Conservation (phyloP, 1,140 invertebrate species). For the Cherax destructor region DNA sequence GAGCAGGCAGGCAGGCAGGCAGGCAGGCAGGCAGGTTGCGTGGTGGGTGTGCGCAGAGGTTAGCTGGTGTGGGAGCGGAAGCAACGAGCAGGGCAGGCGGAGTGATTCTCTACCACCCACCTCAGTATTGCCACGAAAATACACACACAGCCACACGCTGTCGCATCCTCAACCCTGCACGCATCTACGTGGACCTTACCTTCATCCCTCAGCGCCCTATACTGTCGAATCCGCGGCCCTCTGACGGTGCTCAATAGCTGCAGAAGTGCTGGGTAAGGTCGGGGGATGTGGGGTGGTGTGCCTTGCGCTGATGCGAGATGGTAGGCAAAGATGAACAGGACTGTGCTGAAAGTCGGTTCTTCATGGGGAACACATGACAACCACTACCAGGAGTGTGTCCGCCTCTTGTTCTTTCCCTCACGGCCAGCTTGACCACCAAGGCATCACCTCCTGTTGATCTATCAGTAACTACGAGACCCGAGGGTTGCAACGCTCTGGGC, state of each 20-base stretch:
- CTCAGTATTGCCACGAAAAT: constrained; percentile 47
- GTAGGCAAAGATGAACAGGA: constrained; percentile 37
- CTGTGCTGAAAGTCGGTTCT: constrained; percentile 24
- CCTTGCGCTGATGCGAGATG: constrained; percentile 44
- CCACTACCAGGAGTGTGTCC: constrained; percentile 31
- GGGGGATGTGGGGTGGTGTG: constrained; percentile 16
- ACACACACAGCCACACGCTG: constrained; percentile 47
- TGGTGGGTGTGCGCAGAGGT: constrained; percentile 14
- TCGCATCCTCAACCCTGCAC: constrained; percentile 23
- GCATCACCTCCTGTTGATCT: background rate
- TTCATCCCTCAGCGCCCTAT: constrained; percentile 11
- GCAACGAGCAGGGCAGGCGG: constrained; percentile 1
- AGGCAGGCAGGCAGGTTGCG: background rate
- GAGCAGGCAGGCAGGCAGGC: background rate
- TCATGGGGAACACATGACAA: constrained; percentile 35
- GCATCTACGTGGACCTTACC: constrained; percentile 2
- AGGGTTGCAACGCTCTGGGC: no score
- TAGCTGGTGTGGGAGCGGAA: background rate
- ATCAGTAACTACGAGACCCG: background rate
- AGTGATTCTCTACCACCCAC: constrained; percentile 29
- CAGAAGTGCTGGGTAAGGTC: constrained; percentile 18
- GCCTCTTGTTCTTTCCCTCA: background rate
- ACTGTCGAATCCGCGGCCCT: constrained; percentile 6
- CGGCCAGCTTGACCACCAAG: background rate
- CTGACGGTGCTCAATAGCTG: constrained; percentile 1